Percentiles rank a stretch among this genome's conserved stretches.
Conservation (phyloP, 2,797 vertebrate genomes). For the Hypotaenidia philippensis region DNA sequence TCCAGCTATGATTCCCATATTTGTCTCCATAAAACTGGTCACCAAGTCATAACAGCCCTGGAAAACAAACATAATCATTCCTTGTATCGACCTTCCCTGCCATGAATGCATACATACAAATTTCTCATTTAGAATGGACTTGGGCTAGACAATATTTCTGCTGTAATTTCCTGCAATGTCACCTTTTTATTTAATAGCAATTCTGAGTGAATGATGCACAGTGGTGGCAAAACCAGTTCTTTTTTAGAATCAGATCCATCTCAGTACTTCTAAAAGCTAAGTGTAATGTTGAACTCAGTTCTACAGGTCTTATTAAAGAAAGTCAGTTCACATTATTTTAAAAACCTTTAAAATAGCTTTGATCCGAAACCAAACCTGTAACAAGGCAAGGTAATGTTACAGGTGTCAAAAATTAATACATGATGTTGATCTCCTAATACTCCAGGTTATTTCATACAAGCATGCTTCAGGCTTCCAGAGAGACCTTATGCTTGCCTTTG, state of each 20-base stretch:
- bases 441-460: not conserved
- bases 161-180: not conserved
- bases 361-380: constrained; percentile 2
- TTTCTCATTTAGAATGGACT: not conserved
- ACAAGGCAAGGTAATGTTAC: not conserved
- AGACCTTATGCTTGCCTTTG: not conserved
- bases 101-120: not conserved
- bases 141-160: not conserved
- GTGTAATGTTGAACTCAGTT: not conserved
- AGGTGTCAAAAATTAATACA: not conserved
- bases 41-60: constrained; percentile 96
- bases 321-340: not conserved
- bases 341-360: not conserved
- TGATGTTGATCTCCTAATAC: not conserved
- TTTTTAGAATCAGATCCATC: not conserved
- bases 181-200: not conserved
- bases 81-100: not conserved
- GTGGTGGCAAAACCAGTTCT: not conserved
- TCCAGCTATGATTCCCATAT: constrained; percentile 97
- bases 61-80: constrained; percentile 48
- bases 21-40: constrained; percentile 93
- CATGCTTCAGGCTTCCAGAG: not conserved
- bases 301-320: not conserved
- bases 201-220: not conserved
- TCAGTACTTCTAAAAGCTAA: not conserved